These are phyloP conservation scores for Strigamia maritima DNA, from an alignment of 2,888 invertebrate species.

Conservation along the genomic window DNA sequence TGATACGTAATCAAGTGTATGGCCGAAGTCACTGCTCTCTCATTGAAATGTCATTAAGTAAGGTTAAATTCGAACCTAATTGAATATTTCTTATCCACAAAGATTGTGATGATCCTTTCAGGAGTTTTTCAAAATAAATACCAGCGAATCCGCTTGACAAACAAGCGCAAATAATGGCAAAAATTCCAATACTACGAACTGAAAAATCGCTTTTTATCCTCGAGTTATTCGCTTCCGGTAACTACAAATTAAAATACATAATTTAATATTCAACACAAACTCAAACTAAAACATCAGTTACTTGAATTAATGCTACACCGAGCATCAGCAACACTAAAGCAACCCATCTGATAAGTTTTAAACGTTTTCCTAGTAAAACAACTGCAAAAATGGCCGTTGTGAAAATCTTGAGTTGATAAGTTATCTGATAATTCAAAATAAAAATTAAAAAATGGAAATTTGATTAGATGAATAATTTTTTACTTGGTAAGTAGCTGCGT, in stretches of 20 bases:
- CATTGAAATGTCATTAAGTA: no score
- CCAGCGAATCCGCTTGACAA: constrained; percentile 58
- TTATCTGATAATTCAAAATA: constrained; percentile 50
- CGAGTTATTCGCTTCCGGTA: background rate
- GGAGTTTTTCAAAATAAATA: constrained; percentile 59
- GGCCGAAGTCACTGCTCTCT: no score
- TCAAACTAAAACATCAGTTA: constrained; percentile 40
- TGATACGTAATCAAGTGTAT: no score
- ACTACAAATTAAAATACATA: background rate
- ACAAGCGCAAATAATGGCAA: constrained; percentile 55
- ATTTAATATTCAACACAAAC: background rate
- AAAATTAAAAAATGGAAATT: background rate
- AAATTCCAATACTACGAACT: constrained; percentile 49
- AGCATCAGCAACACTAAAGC: constrained; percentile 54
- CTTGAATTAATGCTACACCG: constrained; percentile 56
- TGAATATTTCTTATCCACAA: constrained; percentile 57
- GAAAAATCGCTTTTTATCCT: background rate
- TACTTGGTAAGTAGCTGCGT: constrained; percentile 21
- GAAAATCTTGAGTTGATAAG: constrained; percentile 57
- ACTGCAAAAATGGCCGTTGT: constrained; percentile 58
- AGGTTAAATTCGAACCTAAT: constrained; percentile 51
- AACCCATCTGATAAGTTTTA: constrained; percentile 52
- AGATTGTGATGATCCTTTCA: constrained; percentile 54
- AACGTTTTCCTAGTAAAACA: constrained; percentile 50
- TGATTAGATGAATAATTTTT: background rate